Percentiles rank a stretch among this genome's conserved stretches.
These are phyloP conservation scores for Drosophila hydei DNA, from an alignment of 1,140 invertebrate genomes.

Conservation along the genomic window DNA sequence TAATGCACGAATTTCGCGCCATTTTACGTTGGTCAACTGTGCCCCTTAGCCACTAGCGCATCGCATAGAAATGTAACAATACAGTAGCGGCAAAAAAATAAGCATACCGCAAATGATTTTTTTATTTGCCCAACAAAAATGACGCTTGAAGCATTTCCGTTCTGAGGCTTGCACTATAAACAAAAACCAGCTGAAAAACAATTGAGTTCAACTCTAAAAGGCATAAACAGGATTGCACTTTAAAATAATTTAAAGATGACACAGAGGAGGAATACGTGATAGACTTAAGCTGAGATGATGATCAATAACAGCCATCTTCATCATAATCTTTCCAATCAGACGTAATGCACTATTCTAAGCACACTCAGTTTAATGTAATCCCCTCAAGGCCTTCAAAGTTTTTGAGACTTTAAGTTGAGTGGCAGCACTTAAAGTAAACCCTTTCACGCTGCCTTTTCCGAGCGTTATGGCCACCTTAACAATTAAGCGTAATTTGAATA, in stretches of 20 bases:
- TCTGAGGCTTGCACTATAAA: constrained; percentile 55
- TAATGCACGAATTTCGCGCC: constrained; percentile 80
- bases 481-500: constrained; percentile 80
- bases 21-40: constrained; percentile 66
- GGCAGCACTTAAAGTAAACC: constrained; percentile 2
- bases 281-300: too few species aligned
- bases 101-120: constrained; percentile 65
- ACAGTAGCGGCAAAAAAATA: constrained; percentile 34
- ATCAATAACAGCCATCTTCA: background rate
- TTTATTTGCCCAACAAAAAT: constrained; percentile 31
- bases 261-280: too few species aligned
- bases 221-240: background rate
- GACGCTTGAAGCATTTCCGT: constrained; percentile 64
- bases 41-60: constrained; percentile 4
- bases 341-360: too few species aligned
- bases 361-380: background rate
- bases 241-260: background rate
- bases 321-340: too few species aligned
- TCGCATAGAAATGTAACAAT: constrained; percentile 26
- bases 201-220: constrained; percentile 15
- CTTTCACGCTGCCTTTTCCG: background rate
- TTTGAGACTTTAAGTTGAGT: background rate
- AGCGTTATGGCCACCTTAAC: constrained; percentile 65
- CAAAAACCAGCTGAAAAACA: constrained; percentile 28
- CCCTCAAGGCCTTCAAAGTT: background rate